A percentile compares a stretch with the other conserved stretches of the same genome.
Evolutionary conservation across 2,113 vertebrate species (phyloP).

Genomic region (Axis porcinus): DNA sequence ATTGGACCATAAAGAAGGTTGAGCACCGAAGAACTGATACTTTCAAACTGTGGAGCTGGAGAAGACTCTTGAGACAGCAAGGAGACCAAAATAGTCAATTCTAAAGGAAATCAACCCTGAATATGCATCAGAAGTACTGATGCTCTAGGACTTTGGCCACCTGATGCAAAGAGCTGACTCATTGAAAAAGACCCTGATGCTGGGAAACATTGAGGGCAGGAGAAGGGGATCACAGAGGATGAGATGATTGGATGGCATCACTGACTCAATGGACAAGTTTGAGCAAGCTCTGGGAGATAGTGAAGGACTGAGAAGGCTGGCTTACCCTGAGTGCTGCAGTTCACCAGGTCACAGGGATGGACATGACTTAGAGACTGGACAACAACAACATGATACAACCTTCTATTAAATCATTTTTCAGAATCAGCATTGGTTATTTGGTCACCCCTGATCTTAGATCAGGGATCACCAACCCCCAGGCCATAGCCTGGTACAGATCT

Average conservation of each 20-base stretch:
- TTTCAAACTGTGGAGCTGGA: neutral
- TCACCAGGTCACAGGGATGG: accelerated
- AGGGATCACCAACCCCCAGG: neutral
- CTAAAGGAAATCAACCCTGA: neutral
- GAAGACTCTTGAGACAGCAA: neutral
- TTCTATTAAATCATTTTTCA: neutral
- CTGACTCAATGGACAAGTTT: neutral
- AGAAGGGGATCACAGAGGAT: neutral
- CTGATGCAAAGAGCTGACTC: accelerated
- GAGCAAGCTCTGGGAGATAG: neutral
- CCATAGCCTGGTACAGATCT: neutral
- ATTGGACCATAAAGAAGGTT: neutral
- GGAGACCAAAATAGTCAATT: neutral
- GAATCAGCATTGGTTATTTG: neutral
- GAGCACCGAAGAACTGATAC: neutral
- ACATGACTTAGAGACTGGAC: neutral
- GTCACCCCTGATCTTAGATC: neutral
- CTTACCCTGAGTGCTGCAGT: neutral
- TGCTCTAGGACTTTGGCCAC: neutral
- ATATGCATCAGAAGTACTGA: neutral
- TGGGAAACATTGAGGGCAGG: neutral
- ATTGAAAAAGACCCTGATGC: neutral
- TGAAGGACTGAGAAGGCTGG: neutral
- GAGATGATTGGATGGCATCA: neutral
- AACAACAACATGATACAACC: neutral